Conservation (phyloP, 2,888 invertebrate species). For the Eupithecia pulchellata region DNA sequence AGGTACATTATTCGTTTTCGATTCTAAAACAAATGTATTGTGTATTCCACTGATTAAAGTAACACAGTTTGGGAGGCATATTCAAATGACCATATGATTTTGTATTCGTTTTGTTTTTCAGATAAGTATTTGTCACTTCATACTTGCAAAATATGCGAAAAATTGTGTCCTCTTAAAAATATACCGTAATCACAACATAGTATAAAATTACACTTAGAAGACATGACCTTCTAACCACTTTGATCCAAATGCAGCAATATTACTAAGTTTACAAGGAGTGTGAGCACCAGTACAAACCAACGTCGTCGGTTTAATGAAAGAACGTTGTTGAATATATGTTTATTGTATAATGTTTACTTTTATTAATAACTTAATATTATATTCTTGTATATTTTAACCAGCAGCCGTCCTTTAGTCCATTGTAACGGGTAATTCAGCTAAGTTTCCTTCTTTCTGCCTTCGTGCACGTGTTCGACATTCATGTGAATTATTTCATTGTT, state of each 20-base stretch:
- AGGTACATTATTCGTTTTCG: neutral
- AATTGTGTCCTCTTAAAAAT: neutral
- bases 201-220: too few relatives aligned
- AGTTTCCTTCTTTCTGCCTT: neutral
- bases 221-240: too few relatives aligned
- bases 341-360: too few relatives aligned
- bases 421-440: neutral
- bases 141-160: neutral
- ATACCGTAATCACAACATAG: neutral
- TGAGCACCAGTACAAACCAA: neutral
- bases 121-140: neutral
- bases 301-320: neutral
- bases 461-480: conserved; percentile 23
- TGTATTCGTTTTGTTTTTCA: neutral
- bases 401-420: neutral
- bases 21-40: neutral
- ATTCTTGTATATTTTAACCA: neutral
- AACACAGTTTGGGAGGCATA: neutral
- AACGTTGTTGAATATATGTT: neutral
- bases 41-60: neutral
- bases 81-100: neutral
- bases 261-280: neutral
- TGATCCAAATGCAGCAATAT: too few relatives aligned
- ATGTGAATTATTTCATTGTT: conserved; percentile 45
- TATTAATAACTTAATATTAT: too few relatives aligned